Percentiles rank a stretch among this genome's conserved stretches.
These are phyloP conservation scores for Drosophila anomelani DNA, from an alignment of 2,888 invertebrate genomes.

Conservation along the genomic window DNA sequence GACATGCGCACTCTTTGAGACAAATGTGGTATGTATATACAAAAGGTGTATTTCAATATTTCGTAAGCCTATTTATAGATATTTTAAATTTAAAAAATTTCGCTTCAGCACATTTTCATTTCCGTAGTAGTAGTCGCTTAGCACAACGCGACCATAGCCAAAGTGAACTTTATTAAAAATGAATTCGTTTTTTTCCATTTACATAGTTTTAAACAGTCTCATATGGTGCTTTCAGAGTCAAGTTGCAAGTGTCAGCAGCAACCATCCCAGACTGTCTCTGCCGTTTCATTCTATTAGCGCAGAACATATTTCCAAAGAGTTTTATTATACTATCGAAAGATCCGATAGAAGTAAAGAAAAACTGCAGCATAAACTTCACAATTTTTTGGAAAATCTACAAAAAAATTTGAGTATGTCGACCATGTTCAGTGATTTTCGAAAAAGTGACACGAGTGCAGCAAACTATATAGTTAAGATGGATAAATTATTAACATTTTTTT, in stretches of 20 bases:
- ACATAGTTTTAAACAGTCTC: background rate
- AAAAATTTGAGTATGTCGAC: constrained; percentile 74
- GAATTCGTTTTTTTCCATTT: background rate
- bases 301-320: constrained; percentile 73
- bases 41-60: background rate
- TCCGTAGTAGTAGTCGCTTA: background rate
- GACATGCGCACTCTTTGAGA: no score
- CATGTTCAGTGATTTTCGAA: constrained; percentile 52
- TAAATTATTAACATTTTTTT: constrained; percentile 68
- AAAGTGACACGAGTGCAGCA: constrained; percentile 38
- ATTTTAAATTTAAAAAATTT: background rate
- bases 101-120: background rate
- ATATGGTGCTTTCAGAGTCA: background rate
- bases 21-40: background rate
- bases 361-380: constrained; percentile 69
- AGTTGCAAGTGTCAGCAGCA: background rate
- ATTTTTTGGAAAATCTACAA: constrained; percentile 75
- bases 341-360: constrained; percentile 67
- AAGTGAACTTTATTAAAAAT: background rate
- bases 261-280: background rate
- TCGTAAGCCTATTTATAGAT: background rate
- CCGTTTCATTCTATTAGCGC: constrained; percentile 46
- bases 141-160: background rate
- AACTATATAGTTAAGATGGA: constrained; percentile 55
- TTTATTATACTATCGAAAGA: constrained; percentile 63